Evolutionary conservation across 2,797 vertebrate species (phyloP), one percentile per base, ranked within the genome.

Genomic region (Onychomys torridus): DNA sequence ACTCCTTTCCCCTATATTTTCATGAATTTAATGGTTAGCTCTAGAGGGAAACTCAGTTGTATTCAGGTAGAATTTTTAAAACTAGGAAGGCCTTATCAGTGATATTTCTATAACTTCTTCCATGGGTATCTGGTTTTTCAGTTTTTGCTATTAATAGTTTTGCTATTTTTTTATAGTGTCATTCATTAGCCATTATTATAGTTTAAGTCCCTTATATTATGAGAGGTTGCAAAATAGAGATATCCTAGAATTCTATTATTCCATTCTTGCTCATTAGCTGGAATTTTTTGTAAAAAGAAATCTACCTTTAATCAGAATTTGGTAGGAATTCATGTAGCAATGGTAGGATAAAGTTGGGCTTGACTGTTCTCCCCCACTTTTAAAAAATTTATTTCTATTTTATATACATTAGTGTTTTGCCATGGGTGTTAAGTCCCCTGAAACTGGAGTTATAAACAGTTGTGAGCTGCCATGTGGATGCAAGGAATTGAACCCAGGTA

Each of bases 121-220:
- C 13, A 34, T 55, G 29, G 34, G 13, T 52, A 84, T 46, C 59
- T 84, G 27, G 13, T 32, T 63, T 63, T 63, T 63, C 4, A 86
- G 65, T 86, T 86, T 94, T n/a, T n/a, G n/a, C n/a, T n/a, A n/a
- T n/a, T n/a, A n/a, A n/a, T n/a, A n/a, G n/a, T n/a, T 25, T 65
- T 32, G 69, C 43, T 76, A 9, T 87, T 90, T 93, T 85, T 73
- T 63, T 57, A 71, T 85, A 89, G 37, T 63, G 32, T 32, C 27
- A 19, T 32, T 43, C 40, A 43, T 43, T 83, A 91, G 34, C 25
- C 21, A 46, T 82, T 91, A 59, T 93, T 32, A 91, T 59, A 71
- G 69, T 89, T 92, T 95, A 93, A 9, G 16, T 84, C 81, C 29
- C 43, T 91, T 91, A 96, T 90, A 90, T 90, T 34, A 75, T 77